phyloP scores from a whole-genome alignment of 2,113 vertebrate species.

The Anoplopoma fimbria region DNA sequence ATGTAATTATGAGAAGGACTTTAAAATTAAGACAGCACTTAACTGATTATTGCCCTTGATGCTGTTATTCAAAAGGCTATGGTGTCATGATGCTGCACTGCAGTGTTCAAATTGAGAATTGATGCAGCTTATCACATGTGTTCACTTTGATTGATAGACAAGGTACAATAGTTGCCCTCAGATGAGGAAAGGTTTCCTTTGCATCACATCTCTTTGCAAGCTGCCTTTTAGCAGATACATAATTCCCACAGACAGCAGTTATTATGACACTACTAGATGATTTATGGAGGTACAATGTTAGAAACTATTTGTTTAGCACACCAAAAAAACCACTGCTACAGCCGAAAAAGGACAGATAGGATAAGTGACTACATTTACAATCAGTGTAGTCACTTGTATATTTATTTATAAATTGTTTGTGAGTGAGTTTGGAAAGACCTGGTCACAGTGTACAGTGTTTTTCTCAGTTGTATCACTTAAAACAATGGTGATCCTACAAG shows the following conservation, averaged over 20 bases:
- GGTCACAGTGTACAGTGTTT: background rate
- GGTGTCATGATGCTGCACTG: background rate
- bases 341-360: background rate
- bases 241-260: background rate
- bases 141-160: background rate
- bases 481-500: background rate
- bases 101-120: background rate
- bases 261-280: background rate
- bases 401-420: background rate
- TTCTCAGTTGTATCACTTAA: background rate
- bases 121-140: background rate
- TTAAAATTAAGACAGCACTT: slow-evolving; percentile 4
- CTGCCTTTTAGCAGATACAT: background rate
- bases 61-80: background rate
- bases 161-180: background rate
- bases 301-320: background rate
- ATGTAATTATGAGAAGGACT: background rate
- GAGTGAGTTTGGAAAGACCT: background rate
- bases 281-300: background rate
- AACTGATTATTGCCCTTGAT: background rate
- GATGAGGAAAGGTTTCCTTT: background rate
- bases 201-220: background rate
- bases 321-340: background rate
- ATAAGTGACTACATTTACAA: background rate
- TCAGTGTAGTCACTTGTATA: background rate